phyloP scores from a whole-genome alignment of 2,113 vertebrate species.

The Elaphurus davidianus region DNA sequence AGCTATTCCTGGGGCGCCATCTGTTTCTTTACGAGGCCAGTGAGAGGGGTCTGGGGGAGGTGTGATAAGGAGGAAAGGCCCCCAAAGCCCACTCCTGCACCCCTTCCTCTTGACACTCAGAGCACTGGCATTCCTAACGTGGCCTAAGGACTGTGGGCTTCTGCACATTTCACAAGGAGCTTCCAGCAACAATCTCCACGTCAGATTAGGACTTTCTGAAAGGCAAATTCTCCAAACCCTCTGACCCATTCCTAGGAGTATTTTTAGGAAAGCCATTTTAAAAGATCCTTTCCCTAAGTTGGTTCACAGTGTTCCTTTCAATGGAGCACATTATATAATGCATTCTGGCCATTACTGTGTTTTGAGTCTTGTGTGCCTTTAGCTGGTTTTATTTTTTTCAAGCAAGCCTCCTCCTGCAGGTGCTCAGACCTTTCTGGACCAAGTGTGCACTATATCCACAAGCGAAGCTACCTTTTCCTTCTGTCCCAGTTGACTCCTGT shows the following conservation, averaged over 20 bases:
- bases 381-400: neutral
- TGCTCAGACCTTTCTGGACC: neutral
- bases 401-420: neutral
- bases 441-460: neutral
- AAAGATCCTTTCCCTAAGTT: slow-evolving; percentile 61
- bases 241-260: slow-evolving; percentile 67
- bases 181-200: slow-evolving; percentile 60
- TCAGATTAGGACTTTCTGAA: slow-evolving; percentile 60
- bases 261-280: slow-evolving; percentile 72
- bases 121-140: neutral
- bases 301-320: slow-evolving; percentile 59
- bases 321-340: neutral
- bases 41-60: neutral
- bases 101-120: rapidly evolving
- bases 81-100: neutral
- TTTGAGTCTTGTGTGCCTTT: neutral
- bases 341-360: neutral
- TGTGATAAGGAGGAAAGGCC: neutral
- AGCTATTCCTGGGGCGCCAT: slow-evolving; percentile 54
- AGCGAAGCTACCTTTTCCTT: neutral
- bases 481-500: neutral
- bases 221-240: slow-evolving; percentile 73
- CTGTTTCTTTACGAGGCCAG: slow-evolving; percentile 66
- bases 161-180: slow-evolving; percentile 46
- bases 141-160: neutral